Evolutionary conservation across 2,113 vertebrate genomes (phyloP).

Genomic region (Raja brachyura): DNA sequence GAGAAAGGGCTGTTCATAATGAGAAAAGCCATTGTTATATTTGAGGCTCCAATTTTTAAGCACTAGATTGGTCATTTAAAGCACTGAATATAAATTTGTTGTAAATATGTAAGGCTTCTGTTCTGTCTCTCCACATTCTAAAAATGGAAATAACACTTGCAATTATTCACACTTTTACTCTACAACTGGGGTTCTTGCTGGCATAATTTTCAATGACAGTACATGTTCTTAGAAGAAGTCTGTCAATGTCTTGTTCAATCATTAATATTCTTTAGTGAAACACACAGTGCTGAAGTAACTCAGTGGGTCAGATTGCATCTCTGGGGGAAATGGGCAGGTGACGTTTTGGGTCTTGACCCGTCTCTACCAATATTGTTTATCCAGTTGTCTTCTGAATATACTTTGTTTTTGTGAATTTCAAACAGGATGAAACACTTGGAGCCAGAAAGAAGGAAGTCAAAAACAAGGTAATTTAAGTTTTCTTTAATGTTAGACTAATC

Average conservation of each 20-base stretch:
- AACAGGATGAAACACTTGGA: constrained; percentile 25
- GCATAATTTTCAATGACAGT: background rate
- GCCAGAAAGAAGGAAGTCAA: constrained; percentile 10
- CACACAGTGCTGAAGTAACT: no score
- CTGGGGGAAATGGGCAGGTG: no score
- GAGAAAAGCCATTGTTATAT: background rate
- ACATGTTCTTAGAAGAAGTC: no score
- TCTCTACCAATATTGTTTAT: background rate
- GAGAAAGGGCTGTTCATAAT: background rate
- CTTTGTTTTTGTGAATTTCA: background rate
- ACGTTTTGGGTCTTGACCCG: no score
- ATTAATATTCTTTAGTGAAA: background rate
- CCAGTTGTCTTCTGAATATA: background rate
- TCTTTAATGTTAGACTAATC: background rate
- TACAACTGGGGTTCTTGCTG: background rate
- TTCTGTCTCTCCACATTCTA: background rate
- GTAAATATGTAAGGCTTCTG: background rate
- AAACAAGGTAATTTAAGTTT: constrained; percentile 8
- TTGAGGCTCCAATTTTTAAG: background rate
- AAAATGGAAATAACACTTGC: background rate
- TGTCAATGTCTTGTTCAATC: background rate
- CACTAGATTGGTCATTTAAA: background rate
- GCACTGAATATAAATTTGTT: background rate
- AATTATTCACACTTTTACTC: background rate
- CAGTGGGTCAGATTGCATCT: no score